Conservation (phyloP, 1,140 invertebrate genomes). For the Eueides isabella region DNA sequence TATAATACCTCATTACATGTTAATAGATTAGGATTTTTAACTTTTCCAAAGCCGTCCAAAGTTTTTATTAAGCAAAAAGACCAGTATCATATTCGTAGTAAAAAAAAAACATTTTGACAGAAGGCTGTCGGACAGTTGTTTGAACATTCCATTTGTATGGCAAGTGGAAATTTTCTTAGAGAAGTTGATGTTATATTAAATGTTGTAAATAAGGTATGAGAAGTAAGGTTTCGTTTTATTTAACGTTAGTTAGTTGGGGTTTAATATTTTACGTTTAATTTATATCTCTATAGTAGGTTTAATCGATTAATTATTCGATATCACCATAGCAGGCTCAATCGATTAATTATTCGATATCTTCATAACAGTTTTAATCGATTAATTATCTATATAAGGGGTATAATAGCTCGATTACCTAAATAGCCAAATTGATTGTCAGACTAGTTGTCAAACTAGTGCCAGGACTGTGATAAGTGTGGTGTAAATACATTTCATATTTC, state of each 20-base stretch:
- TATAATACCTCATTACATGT: conserved; percentile 7
- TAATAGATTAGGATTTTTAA: conserved; percentile 30
- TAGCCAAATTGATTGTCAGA: conserved; percentile 31
- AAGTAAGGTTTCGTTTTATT: conserved; percentile 11
- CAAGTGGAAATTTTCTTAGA: conserved; percentile 26
- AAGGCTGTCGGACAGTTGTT: conserved; percentile 27
- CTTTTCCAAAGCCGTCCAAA: conserved; percentile 51
- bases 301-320: background rate
- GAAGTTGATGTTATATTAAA: conserved; percentile 12
- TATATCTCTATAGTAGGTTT: background rate
- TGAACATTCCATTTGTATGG: conserved; percentile 31
- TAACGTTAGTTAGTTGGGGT: background rate
- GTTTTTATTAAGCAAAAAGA: conserved; percentile 26
- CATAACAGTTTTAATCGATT: background rate
- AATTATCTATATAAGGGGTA: background rate
- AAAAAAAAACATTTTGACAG: conserved; percentile 30
- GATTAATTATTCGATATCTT: background rate
- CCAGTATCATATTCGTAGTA: conserved; percentile 14
- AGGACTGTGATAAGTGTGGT: conserved; percentile 7
- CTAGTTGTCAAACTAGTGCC: conserved; percentile 4
- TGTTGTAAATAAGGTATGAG: conserved; percentile 20
- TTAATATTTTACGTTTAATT: background rate
- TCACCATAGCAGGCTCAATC: background rate
- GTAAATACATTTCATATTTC: conserved; percentile 1
- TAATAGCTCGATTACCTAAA: conserved; percentile 28